A percentile compares a stretch with the other conserved stretches of the same genome.
Conservation (phyloP, 2,113 vertebrate genomes). For the Oreotrochilus melanogaster region DNA sequence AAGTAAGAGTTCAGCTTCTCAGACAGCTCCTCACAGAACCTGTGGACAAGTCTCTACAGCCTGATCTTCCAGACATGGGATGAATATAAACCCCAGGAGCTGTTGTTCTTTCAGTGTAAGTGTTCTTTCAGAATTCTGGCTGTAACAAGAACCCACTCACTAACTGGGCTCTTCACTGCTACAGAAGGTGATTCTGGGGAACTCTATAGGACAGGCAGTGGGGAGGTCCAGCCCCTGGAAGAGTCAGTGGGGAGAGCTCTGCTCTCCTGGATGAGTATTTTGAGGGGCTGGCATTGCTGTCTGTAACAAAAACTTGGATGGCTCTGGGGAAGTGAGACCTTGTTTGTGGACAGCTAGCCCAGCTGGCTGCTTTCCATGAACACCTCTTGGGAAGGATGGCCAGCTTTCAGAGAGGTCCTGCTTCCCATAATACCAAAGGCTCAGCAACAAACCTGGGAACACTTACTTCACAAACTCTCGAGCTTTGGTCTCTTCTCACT, state of each 20-base stretch:
- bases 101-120: neutral
- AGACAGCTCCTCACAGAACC: neutral
- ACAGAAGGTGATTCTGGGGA: neutral
- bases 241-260: neutral
- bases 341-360: neutral
- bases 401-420: neutral
- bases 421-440: neutral
- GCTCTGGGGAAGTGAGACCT: neutral
- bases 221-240: neutral
- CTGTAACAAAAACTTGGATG: neutral
- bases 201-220: fast-evolving
- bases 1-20: constrained; percentile 5
- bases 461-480: neutral
- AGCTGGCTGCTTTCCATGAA: neutral
- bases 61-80: neutral
- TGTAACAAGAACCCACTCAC: neutral
- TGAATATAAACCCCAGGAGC: neutral
- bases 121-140: neutral
- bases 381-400: neutral
- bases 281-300: neutral
- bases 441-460: neutral
- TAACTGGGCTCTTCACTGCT: neutral
- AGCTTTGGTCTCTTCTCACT: neutral
- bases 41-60: neutral
- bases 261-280: neutral